Evolutionary conservation across 35 echinoderm and acorn worm genomes (phyloP), one percentile per base, ranked within the genome.

Genomic region (Acanthaster planci): DNA sequence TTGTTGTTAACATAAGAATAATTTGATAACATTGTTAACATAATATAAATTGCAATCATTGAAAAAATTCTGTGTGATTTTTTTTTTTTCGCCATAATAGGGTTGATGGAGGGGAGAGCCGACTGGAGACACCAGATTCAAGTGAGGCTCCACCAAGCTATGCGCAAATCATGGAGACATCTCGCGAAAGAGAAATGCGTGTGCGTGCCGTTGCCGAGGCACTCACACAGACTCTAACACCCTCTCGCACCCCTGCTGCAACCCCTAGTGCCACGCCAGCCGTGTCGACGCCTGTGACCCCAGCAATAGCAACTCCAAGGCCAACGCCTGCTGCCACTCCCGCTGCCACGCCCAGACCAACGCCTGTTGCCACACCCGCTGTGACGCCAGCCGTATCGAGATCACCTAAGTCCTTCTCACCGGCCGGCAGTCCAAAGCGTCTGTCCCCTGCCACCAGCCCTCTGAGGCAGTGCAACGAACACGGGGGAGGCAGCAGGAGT

Each of bases 111-210:
- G 56, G 64, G 64, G 64, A 72, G 0, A 72, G 64, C 34, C 22
- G 64, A 72, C 34, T 72, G 34, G 64, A 72, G 34, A 72, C 64
- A 72, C 64, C 64, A 1, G 64, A 72, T 9, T 72, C 64, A 19
- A 72, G 64, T 30, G 64, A 72, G 64, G 64, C 64, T 29, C 64
- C 64, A 29, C 64, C 64, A 21, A 72, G 64, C 64, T 72, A 72
- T 34, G 34, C 26, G 30, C 64, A 31, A 26, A 21, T 72, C 64
- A 72, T 72, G 64, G 64, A 72, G 30, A 31, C 64, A 72, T 72
- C 64, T 72, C 64, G 64, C n/a, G 64, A 72, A 34, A 26, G 64
- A 72, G 64, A 72, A 72, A 72, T 72, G 64, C 64, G 27, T 18
- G n/a, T 72, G 64, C 64, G 42, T 47, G 64, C 64, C 64, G 64